Conservation (phyloP, 1,140 invertebrate species). For the Drosophila santomea region DNA sequence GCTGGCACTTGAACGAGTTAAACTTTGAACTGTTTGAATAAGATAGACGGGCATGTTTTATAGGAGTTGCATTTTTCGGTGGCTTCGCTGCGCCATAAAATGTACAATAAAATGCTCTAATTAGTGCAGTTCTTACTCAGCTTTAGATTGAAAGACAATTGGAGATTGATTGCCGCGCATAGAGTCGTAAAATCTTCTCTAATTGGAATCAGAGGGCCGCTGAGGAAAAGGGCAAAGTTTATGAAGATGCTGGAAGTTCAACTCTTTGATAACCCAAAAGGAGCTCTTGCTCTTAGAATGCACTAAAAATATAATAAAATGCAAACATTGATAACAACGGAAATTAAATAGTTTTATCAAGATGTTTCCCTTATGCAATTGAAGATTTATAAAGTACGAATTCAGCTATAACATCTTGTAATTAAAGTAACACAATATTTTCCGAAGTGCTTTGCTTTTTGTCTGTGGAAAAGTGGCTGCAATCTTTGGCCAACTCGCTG, state of each 20-base stretch:
- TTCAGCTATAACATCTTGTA: no score
- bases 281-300: not conserved
- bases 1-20: slow-evolving; percentile 70
- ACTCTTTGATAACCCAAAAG: slow-evolving; percentile 13
- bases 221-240: slow-evolving; percentile 20
- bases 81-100: slow-evolving; percentile 47
- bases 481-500: slow-evolving; percentile 40
- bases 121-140: slow-evolving; percentile 48
- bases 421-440: not conserved
- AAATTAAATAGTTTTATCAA: no score
- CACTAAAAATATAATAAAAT: not conserved
- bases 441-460: slow-evolving; percentile 1
- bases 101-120: slow-evolving; percentile 58
- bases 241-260: slow-evolving; percentile 13
- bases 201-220: slow-evolving; percentile 34
- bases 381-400: no score
- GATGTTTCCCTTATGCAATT: no score
- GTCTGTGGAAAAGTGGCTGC: slow-evolving; percentile 18
- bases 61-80: slow-evolving; percentile 43
- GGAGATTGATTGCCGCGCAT: slow-evolving; percentile 48
- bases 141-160: slow-evolving; percentile 53
- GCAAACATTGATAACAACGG: no score
- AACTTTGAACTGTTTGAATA: slow-evolving; percentile 68
- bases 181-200: slow-evolving; percentile 44
- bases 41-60: slow-evolving; percentile 24